A percentile compares a stretch with the other conserved stretches of the same genome.
These are phyloP conservation scores for Actinia tenebrosa DNA, from an alignment of 64 coral and sea anemone species.

Conservation along the genomic window DNA sequence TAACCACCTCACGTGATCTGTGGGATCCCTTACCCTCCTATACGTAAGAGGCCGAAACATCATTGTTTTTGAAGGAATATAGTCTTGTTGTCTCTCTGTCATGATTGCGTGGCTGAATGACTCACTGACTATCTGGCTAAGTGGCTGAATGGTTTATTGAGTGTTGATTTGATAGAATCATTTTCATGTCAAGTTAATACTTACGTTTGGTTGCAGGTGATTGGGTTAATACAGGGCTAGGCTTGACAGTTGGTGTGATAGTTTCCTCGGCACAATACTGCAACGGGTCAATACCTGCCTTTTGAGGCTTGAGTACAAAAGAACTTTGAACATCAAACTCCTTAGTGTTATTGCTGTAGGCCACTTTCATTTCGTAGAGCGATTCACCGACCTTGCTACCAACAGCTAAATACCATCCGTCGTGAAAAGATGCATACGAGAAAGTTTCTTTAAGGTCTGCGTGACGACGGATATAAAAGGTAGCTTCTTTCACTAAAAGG, in stretches of 20 bases:
- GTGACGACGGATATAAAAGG: conserved; percentile 48
- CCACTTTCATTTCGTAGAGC: conserved; percentile 6
- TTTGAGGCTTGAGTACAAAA: conserved; percentile 29
- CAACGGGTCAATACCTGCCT: not conserved
- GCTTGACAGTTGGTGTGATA: not conserved
- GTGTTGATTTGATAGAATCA: too few species aligned
- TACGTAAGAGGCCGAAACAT: too few species aligned
- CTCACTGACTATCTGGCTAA: too few species aligned
- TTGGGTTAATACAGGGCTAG: not conserved
- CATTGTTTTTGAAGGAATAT: too few species aligned
- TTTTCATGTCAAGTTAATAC: not conserved
- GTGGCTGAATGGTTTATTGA: too few species aligned
- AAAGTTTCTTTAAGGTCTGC: conserved; percentile 42
- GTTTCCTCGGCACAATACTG: conserved; percentile 2
- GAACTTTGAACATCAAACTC: conserved; percentile 42
- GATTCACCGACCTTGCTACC: conserved; percentile 4
- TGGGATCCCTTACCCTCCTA: too few species aligned
- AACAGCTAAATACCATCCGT: conserved; percentile 25
- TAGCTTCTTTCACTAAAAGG: conserved; percentile 37
- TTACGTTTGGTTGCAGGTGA: conserved; percentile 17
- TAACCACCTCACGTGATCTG: too few species aligned
- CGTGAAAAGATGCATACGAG: conserved; percentile 49
- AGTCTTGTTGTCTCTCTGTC: too few species aligned
- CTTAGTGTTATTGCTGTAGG: conserved; percentile 28
- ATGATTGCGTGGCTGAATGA: too few species aligned